These are phyloP conservation scores for Corythornis vintsioides DNA, from an alignment of 2,113 vertebrate species.

Conservation along the genomic window DNA sequence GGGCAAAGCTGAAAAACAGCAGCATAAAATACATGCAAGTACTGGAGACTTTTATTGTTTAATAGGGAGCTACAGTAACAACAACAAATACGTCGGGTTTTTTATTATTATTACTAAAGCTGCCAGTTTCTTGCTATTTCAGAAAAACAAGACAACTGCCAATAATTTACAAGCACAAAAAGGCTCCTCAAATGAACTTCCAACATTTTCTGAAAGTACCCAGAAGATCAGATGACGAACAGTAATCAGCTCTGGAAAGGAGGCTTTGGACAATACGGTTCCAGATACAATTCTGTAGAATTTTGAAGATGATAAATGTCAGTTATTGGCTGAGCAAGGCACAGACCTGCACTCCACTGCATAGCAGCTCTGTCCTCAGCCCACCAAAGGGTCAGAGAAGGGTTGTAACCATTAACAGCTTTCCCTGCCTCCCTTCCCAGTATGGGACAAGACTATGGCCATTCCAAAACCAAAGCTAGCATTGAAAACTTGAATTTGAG, in stretches of 20 bases:
- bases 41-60: not conserved
- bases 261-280: not conserved
- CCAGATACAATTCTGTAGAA: not conserved
- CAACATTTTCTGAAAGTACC: not conserved
- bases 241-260: not conserved
- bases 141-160: conserved; percentile 10
- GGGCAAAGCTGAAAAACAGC: not conserved
- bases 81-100: not conserved
- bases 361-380: not conserved
- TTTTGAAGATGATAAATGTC: not conserved
- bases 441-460: not conserved
- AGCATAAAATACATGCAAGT: not conserved
- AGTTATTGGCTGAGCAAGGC: not conserved
- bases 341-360: not conserved
- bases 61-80: not conserved
- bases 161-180: not conserved
- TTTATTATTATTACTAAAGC: not conserved
- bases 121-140: conserved; percentile 19
- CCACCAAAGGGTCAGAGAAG: not conserved
- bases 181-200: not conserved
- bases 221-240: not conserved
- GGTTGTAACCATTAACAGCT: not conserved
- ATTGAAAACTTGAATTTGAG: not conserved
- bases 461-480: not conserved
- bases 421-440: not conserved